Evolutionary conservation across 1,140 invertebrate genomes (phyloP), one percentile per base, ranked within the genome.

Genomic region (Dendroctonus ponderosae): DNA sequence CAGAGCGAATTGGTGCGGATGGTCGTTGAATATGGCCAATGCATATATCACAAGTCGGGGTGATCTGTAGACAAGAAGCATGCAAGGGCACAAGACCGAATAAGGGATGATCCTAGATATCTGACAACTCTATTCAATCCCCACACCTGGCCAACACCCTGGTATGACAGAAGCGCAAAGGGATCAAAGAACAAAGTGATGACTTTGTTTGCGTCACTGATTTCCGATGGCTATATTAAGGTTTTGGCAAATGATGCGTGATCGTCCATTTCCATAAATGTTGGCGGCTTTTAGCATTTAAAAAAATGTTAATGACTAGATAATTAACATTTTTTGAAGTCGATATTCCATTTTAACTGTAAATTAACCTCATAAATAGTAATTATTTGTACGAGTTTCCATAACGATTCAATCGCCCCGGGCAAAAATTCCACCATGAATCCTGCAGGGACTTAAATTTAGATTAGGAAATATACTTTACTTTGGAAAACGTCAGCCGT

Each of bases 141-240:
- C 66, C 66, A 60, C 66, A 68, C 66, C 66, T 68, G 66, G 66
- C 52, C 54, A 6, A 12, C n/a, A 46, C 40, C 26, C 26, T 2
- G 26, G 51, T 40, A 40, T 49, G 43, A 37, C 9, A 41, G 48
- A 53, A 48, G 7, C 60, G 53, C 5, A 26, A 26, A 41, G 43
- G 56, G 56, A 49, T 49, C 37, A 54, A 63, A 63, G 53, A 68
- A 62, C 59, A 63, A 68, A 68, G 43, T 62, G 66, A 68, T 68
- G 66, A 68, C 66, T 68, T 68, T 68, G 51, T 68, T 68, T 68
- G 66, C 66, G 66, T 68, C 66, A 68, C 60, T 68, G 66, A 62
- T 68, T 68, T 61, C 59, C 26, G 59, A 68, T 68, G 66, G 66
- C 63, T 63, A 62, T 68, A 68, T 68, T 68, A 62, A 62, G 66